Percentiles rank a stretch among this genome's conserved stretches.
Conservation (phyloP, 1,140 invertebrate species). For the Trigoniulus corallinus region DNA sequence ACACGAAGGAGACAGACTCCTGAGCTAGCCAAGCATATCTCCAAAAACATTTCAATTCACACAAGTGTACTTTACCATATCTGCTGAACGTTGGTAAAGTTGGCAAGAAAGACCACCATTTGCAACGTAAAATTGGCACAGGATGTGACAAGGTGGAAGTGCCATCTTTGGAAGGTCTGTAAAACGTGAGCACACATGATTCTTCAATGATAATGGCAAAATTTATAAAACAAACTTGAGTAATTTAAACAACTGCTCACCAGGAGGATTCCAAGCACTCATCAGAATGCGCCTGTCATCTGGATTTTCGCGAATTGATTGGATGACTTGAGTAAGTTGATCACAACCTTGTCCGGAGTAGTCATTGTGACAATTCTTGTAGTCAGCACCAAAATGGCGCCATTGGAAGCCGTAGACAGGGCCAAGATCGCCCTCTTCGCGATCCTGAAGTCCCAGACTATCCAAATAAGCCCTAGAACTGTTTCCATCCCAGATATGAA, state of each 20-base stretch:
- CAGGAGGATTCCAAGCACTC: slow-evolving; percentile 83
- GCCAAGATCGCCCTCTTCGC: slow-evolving; percentile 89
- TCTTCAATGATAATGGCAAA: background rate
- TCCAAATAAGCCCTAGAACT: slow-evolving; percentile 81
- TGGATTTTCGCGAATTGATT: slow-evolving; percentile 68
- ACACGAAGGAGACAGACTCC: too few species aligned
- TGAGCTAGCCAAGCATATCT: too few species aligned
- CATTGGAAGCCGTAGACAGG: slow-evolving; percentile 99
- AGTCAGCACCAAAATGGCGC: slow-evolving; percentile 93
- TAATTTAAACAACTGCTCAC: too few species aligned
- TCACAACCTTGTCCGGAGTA: slow-evolving; percentile 74
- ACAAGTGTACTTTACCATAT: too few species aligned
- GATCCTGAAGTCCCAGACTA: slow-evolving; percentile 61
- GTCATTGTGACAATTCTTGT: slow-evolving; percentile 65
- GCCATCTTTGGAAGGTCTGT: slow-evolving; percentile 83
- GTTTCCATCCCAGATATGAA: slow-evolving; percentile 98
- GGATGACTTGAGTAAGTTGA: slow-evolving; percentile 65
- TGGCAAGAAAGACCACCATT: slow-evolving; percentile 69
- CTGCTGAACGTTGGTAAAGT: slow-evolving; percentile 91
- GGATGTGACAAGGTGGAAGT: slow-evolving; percentile 88
- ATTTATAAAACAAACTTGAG: too few species aligned
- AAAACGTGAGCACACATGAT: too few species aligned
- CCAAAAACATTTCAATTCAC: too few species aligned
- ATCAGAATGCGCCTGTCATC: slow-evolving; percentile 80
- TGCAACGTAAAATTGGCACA: slow-evolving; percentile 88